Evolutionary conservation across 2,797 vertebrate species (phyloP).

Genomic region (Siniperca undulata): DNA sequence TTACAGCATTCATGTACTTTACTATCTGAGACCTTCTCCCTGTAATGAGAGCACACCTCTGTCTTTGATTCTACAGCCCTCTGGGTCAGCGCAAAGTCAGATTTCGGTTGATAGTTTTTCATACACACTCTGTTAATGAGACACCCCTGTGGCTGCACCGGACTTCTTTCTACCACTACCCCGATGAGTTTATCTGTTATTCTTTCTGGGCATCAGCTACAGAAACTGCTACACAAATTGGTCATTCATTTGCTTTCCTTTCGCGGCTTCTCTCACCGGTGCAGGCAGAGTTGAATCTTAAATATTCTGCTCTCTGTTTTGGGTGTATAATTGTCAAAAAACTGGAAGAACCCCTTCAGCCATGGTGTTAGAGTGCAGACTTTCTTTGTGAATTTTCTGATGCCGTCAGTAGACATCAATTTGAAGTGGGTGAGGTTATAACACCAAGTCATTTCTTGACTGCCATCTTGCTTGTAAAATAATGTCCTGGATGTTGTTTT

Average conservation of each 20-base stretch:
- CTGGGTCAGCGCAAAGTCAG: not conserved
- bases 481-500: not conserved
- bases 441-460: not conserved
- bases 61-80: constrained; percentile 20
- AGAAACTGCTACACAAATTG: constrained; percentile 24
- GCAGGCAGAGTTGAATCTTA: not conserved
- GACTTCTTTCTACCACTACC: not conserved
- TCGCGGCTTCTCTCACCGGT: not conserved
- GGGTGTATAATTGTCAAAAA: not conserved
- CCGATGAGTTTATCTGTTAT: constrained; percentile 19
- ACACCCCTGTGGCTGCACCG: not conserved
- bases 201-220: not conserved
- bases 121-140: constrained; percentile 41
- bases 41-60: constrained; percentile 37
- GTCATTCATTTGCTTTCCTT: constrained; percentile 30
- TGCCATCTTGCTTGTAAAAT: not conserved
- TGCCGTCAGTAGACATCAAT: not conserved
- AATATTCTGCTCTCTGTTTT: constrained; percentile 13
- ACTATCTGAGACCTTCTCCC: not conserved
- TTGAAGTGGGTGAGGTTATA: not conserved
- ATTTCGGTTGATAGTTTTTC: constrained; percentile 8
- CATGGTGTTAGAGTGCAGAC: not conserved
- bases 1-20: not conserved
- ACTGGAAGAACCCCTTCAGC: not conserved
- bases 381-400: not conserved